Evolutionary conservation across 2,888 invertebrate species (phyloP), one percentile per base, ranked within the genome.

Genomic region (Trichopria drosophilae): DNA sequence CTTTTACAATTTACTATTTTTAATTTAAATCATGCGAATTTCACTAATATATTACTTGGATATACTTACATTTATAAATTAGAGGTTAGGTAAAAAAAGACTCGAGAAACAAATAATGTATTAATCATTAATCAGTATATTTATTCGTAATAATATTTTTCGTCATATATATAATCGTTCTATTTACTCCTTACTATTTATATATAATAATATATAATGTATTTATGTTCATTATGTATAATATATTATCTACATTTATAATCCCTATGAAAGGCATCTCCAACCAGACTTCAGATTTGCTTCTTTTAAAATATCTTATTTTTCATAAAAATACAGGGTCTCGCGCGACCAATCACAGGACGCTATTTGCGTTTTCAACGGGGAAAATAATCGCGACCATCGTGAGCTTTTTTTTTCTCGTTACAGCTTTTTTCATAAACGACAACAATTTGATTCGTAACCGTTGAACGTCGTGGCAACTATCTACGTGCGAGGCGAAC

Each of bases 261-360:
- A 73, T 74, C 74, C 74, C 74, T 74, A 74, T 74, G 65, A 74
- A 75, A 74, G 74, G 74, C 74, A 75, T 75, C 73, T 74, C 74
- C 74, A 74, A 72, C 72, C 74, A 74, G 74, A 74, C 74, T 75
- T 75, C 72, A 73, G 72, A 73, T 75, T 75, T 72, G 69, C 66
- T 70, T 67, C 64, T 64, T 67, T 73, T 71, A 72, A 74, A 74
- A 73, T 74, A 74, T 75, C 69, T 72, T 73, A 73, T 74, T 74
- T 73, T 74, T 73, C 73, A 74, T 73, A 74, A 75, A 75, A 74
- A 75, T 75, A 75, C 73, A 72, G 59, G 68, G 70, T 45, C 56
- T 57, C 53, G 43, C 58, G 61, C 62, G 60, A 58, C 57, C 59
- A 57, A 53, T 59, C 57, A 55, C 61, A 51, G 52, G 54, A 59